Evolutionary conservation across 1,140 invertebrate genomes (phyloP).

Genomic region (Hycleus phaleratus): DNA sequence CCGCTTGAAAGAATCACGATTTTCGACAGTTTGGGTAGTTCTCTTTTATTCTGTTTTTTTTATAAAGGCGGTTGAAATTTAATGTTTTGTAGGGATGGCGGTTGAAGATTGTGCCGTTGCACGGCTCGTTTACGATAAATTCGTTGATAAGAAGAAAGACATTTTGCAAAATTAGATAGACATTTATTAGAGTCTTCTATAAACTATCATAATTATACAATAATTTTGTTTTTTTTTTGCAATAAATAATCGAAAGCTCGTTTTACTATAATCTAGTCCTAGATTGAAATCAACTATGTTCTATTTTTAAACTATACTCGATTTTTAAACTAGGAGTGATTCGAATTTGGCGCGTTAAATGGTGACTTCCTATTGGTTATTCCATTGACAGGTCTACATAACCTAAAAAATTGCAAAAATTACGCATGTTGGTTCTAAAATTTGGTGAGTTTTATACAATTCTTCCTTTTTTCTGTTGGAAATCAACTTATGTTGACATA

Average conservation of each 20-base stretch:
- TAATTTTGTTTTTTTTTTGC: background rate
- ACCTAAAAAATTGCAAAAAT: too few relatives aligned
- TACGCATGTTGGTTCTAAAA: too few relatives aligned
- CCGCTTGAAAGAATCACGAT: slow-evolving; percentile 24
- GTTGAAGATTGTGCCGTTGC: slow-evolving; percentile 46
- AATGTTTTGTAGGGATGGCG: slow-evolving; percentile 43
- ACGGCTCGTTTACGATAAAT: slow-evolving; percentile 40
- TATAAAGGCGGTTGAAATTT: slow-evolving; percentile 47
- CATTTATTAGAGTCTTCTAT: background rate
- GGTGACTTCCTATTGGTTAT: too few relatives aligned
- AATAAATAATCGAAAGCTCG: background rate
- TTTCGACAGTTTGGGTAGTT: slow-evolving; percentile 39
- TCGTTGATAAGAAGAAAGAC: background rate
- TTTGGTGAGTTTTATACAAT: too few relatives aligned
- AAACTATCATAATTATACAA: background rate
- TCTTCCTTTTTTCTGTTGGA: too few relatives aligned
- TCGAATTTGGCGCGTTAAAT: too few relatives aligned
- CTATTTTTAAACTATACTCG: background rate
- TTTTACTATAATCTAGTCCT: background rate
- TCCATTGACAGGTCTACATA: too few relatives aligned
- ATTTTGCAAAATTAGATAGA: background rate
- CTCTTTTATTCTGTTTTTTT: slow-evolving; percentile 30
- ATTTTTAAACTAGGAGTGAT: too few relatives aligned
- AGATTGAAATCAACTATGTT: background rate
- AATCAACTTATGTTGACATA: too few relatives aligned